These are phyloP conservation scores for Cirrhinus molitorella DNA, from an alignment of 2,797 vertebrate species.

Conservation along the genomic window DNA sequence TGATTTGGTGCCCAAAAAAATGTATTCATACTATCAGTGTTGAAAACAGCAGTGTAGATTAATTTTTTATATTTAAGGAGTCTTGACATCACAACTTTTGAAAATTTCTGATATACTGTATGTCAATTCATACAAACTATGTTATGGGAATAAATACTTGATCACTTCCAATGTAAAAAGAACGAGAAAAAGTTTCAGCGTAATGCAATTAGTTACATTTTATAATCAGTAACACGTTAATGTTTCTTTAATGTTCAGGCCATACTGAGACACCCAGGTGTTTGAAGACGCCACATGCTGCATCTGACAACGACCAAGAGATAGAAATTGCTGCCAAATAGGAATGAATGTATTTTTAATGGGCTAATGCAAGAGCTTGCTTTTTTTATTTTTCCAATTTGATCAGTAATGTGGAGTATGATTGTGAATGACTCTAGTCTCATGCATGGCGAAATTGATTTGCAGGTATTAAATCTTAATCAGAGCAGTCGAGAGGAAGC, in stretches of 20 bases:
- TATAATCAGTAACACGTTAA: background rate
- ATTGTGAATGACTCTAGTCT: conserved; percentile 58
- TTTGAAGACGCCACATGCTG: conserved; percentile 11
- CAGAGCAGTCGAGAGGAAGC: conserved; percentile 51
- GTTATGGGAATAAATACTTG: background rate
- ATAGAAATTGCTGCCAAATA: conserved; percentile 46
- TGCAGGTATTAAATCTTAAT: conserved; percentile 67
- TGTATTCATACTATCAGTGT: background rate
- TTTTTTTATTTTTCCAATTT: conserved; percentile 52
- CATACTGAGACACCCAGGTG: conserved; percentile 8
- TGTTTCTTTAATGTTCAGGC: background rate
- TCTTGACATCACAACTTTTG: background rate
- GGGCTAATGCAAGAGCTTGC: conserved; percentile 46
- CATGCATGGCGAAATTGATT: conserved; percentile 64
- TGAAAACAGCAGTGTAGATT: background rate
- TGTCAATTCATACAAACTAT: background rate
- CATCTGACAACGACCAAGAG: background rate
- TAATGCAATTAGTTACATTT: background rate
- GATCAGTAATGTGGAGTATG: conserved; percentile 59
- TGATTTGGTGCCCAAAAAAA: background rate
- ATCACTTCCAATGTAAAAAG: background rate
- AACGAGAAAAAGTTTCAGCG: background rate
- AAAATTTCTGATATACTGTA: background rate
- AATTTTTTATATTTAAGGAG: background rate
- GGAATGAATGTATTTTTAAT: conserved; percentile 47